A percentile compares a stretch with the other conserved stretches of the same genome.
These are phyloP conservation scores for Elanoides forficatus DNA, from an alignment of 2,113 vertebrate genomes.

Conservation along the genomic window DNA sequence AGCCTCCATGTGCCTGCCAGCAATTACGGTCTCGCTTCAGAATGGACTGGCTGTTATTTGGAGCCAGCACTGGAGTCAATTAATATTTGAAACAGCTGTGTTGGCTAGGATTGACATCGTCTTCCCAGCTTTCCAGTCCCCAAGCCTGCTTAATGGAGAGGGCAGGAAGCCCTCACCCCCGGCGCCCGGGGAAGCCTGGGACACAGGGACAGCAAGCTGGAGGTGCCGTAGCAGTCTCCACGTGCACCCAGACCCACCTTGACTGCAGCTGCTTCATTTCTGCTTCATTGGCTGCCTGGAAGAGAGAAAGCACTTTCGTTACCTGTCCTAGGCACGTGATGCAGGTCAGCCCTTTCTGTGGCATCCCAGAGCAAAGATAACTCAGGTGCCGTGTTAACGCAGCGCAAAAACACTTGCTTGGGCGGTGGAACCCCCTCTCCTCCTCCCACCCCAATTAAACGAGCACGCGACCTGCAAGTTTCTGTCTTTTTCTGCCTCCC, in stretches of 20 bases:
- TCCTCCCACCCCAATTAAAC: background rate
- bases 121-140: background rate
- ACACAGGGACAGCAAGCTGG: background rate
- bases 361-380: background rate
- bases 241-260: constrained; percentile 68
- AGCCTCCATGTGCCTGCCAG: background rate
- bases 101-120: background rate
- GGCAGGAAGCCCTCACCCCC: background rate
- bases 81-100: background rate
- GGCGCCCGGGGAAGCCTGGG: background rate
- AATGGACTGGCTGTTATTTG: background rate
- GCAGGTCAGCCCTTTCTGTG: background rate
- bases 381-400: background rate
- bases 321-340: background rate
- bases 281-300: constrained; percentile 66
- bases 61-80: background rate
- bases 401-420: background rate
- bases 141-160: background rate
- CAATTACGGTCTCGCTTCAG: background rate
- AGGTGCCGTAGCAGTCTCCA: background rate
- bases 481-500: constrained; percentile 65
- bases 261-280: constrained; percentile 77
- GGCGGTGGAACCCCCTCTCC: background rate
- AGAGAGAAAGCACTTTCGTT: background rate
- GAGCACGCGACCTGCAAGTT: constrained; percentile 66